These are phyloP conservation scores for Diplolepis rosae DNA, from an alignment of 2,888 invertebrate species.

Conservation along the genomic window DNA sequence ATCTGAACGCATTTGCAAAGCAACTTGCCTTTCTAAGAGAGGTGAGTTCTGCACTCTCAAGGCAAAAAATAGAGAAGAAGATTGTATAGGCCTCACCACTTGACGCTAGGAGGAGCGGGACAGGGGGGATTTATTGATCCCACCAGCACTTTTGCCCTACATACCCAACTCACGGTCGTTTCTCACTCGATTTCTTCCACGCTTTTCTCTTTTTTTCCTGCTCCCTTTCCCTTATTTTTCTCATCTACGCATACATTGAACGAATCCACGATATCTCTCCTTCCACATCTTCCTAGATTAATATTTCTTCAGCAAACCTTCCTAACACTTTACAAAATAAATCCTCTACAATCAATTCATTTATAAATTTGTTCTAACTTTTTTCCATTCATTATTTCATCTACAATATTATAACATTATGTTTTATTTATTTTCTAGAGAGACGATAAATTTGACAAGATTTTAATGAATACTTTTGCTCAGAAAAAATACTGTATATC, in stretches of 20 bases:
- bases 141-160: slow-evolving; percentile 57
- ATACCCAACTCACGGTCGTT: slow-evolving; percentile 39
- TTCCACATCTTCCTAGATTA: not conserved
- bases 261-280: not conserved
- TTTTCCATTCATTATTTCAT: not conserved
- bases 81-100: slow-evolving; percentile 48
- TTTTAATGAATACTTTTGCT: not conserved
- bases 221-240: slow-evolving; percentile 33
- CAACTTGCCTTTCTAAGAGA: not conserved
- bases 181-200: slow-evolving; percentile 1
- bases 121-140: slow-evolving; percentile 52
- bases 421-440: too few species aligned
- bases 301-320: not conserved
- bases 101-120: slow-evolving; percentile 17
- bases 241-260: slow-evolving; percentile 22
- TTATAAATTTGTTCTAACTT: not conserved
- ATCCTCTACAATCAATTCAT: not conserved
- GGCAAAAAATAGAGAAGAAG: slow-evolving; percentile 30
- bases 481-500: not conserved
- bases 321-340: not conserved
- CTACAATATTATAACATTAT: not conserved
- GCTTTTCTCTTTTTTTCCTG: slow-evolving; percentile 10
- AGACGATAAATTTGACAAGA: not conserved
- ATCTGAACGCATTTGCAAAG: not conserved
- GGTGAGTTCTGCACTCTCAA: not conserved